Evolutionary conservation across 2,113 vertebrate species (phyloP), one percentile per base, ranked within the genome.

Genomic region (Gallinago undulata): DNA sequence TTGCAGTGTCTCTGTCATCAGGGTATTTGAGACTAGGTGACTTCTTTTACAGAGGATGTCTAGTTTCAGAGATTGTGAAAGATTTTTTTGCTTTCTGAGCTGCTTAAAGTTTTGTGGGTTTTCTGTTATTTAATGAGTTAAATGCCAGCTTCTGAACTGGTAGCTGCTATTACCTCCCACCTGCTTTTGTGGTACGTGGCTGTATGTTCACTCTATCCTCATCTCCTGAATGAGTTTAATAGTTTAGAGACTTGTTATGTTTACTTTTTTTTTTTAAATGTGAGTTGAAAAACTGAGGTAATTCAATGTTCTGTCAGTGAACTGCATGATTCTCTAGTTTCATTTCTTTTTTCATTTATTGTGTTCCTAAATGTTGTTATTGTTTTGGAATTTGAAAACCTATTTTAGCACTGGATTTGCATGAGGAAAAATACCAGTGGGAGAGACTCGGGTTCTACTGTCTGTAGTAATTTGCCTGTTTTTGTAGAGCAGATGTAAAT

Each of bases 311-410:
- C 31, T 74, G 8, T 74, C 50, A 72, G 53, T 50, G 39, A 92
- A n/a, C 24, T 27, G 60, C 3, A 5, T 68, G 60, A 70, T 64
- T 64, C 56, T 66, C 35, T 41, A 75, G 24, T 50, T 47, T 33
- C 0, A 11, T 66, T 55, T 67, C 0, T 63, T 48, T 87, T 79
- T 78, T 72, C 19, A 37, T 67, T 81, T 95, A 35, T 84, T 89
- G 17, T 67, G 14, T 79, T 91, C 56, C n/a, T 72, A 53, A 80
- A n/a, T 50, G 18, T 43, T 87, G 17, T 28, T 92, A 19, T 59
- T 87, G 28, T 70, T 77, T 60, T 90, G 78, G 51, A 94, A 84
- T 89, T 94, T 84, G 25, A 82, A 92, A 84, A 64, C 84, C 43
- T 92, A 4, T 80, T 85, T 76, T 80, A 85, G 22, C 81, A 39